A percentile compares a stretch with the other conserved stretches of the same genome.
Evolutionary conservation across 1,140 invertebrate genomes (phyloP).

Genomic region (Calosoma granatense): DNA sequence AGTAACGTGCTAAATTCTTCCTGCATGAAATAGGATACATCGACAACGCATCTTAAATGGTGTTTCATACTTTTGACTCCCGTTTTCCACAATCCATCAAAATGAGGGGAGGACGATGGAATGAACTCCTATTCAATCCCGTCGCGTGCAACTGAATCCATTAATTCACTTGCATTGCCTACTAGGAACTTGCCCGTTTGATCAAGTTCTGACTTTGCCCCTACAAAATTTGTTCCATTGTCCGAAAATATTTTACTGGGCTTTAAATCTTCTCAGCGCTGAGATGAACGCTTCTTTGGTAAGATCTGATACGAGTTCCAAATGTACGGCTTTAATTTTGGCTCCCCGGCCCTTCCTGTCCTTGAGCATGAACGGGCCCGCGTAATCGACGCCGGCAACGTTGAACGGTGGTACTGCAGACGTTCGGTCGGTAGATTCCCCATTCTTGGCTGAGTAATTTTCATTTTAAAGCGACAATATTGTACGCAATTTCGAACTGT

Average conservation of each 20-base stretch:
- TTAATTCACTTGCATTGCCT: neutral
- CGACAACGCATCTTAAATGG: constrained; percentile 22
- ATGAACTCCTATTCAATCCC: constrained; percentile 17
- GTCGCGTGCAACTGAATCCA: neutral
- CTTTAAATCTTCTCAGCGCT: constrained; percentile 28
- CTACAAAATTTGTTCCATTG: constrained; percentile 26
- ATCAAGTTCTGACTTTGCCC: constrained; percentile 17
- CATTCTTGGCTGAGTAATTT: constrained; percentile 15
- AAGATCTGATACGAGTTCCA: constrained; percentile 21
- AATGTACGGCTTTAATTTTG: constrained; percentile 23
- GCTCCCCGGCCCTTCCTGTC: constrained; percentile 19
- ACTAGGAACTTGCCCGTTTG: neutral
- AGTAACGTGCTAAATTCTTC: constrained; percentile 27
- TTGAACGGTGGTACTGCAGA: constrained; percentile 16
- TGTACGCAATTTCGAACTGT: constrained; percentile 17
- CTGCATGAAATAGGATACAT: constrained; percentile 20
- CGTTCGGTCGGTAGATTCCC: constrained; percentile 20
- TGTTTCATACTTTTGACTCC: constrained; percentile 25
- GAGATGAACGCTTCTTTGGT: constrained; percentile 24
- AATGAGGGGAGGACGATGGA: constrained; percentile 20
- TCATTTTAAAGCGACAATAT: constrained; percentile 17
- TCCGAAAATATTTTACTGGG: constrained; percentile 23
- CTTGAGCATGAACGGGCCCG: constrained; percentile 20
- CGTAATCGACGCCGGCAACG: constrained; percentile 19
- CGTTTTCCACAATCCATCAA: constrained; percentile 27